Evolutionary conservation across 1,140 invertebrate genomes (phyloP).

Genomic region (Cotesia chilonis): DNA sequence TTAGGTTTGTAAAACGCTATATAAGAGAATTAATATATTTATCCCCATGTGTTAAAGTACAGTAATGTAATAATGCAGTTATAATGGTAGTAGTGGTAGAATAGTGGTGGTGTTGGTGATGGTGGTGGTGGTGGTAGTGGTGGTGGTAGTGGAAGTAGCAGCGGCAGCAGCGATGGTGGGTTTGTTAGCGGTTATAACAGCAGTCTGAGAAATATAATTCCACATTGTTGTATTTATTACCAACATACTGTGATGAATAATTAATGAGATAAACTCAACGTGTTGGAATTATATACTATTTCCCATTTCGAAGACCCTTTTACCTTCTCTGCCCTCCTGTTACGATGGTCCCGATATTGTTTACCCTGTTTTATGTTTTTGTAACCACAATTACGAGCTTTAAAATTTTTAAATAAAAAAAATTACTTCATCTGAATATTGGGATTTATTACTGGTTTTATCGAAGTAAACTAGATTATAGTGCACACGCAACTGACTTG

Average conservation of each 20-base stretch:
- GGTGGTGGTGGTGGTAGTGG: background rate
- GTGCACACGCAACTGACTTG: no score
- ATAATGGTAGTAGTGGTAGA: slow-evolving; percentile 7
- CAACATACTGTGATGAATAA: slow-evolving; percentile 51
- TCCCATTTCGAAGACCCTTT: slow-evolving; percentile 17
- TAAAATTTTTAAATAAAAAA: background rate
- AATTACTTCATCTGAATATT: background rate
- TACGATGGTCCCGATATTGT: slow-evolving; percentile 52
- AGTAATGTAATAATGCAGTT: background rate
- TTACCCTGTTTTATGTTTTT: slow-evolving; percentile 47
- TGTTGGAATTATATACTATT: slow-evolving; percentile 17
- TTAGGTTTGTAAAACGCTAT: background rate
- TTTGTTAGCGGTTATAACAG: background rate
- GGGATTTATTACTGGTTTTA: no score
- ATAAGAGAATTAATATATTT: background rate
- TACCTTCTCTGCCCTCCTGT: slow-evolving; percentile 21
- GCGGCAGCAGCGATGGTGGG: background rate
- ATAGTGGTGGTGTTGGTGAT: no score
- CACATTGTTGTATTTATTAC: slow-evolving; percentile 50
- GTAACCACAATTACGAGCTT: slow-evolving; percentile 12
- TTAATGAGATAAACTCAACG: slow-evolving; percentile 53
- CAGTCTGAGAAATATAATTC: slow-evolving; percentile 25
- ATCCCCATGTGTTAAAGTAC: background rate
- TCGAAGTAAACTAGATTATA: no score
- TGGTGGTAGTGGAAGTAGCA: background rate